A percentile compares a stretch with the other conserved stretches of the same genome.
phyloP scores from a whole-genome alignment of 2,888 invertebrate genomes.

The Tipula lateralis region DNA sequence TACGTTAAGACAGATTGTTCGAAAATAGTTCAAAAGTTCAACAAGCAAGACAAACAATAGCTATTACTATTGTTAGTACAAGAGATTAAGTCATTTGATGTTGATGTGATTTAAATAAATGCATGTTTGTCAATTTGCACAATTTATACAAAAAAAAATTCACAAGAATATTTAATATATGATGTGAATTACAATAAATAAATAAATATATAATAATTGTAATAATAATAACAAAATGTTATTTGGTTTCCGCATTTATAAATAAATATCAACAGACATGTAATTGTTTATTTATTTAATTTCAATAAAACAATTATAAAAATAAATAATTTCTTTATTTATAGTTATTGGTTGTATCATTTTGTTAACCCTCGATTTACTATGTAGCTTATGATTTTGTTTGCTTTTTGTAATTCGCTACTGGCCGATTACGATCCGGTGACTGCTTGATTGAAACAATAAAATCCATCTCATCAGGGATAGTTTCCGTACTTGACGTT shows the following conservation, averaged over 20 bases:
- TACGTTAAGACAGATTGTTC: not conserved
- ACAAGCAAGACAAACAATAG: not conserved
- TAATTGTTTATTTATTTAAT: conserved; percentile 24
- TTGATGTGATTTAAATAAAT: conserved; percentile 1
- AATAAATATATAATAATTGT: too few species aligned
- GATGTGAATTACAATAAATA: not conserved
- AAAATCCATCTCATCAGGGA: too few species aligned
- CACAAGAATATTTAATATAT: not conserved
- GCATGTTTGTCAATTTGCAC: not conserved
- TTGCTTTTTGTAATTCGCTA: too few species aligned
- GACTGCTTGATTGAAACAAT: too few species aligned
- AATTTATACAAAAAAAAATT: not conserved
- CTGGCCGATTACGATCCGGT: too few species aligned
- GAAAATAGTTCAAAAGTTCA: conserved; percentile 11
- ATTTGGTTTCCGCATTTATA: conserved; percentile 13
- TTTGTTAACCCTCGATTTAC: not conserved
- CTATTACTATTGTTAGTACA: not conserved
- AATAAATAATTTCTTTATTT: not conserved
- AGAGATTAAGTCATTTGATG: not conserved
- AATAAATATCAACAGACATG: not conserved
- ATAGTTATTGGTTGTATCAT: not conserved
- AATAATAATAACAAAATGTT: not conserved
- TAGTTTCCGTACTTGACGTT: too few species aligned
- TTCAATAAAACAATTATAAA: not conserved
- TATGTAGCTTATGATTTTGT: not conserved